A percentile compares a stretch with the other conserved stretches of the same genome.
Conservation (phyloP, 2,888 invertebrate genomes). For the Conistra vaccinii region DNA sequence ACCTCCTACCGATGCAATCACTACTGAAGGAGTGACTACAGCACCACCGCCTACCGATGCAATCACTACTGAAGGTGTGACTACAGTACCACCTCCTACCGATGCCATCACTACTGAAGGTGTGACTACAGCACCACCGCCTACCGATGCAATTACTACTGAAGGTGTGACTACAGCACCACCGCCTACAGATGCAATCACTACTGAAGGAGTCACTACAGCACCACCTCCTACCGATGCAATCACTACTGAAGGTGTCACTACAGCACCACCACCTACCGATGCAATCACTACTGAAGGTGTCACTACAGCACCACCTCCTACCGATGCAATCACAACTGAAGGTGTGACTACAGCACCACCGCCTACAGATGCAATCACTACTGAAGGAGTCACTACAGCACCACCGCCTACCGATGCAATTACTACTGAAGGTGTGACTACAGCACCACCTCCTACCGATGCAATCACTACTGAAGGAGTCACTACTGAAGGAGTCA, state of each 20-base stretch:
- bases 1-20: neutral
- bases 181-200: neutral
- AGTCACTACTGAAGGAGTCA: fast-evolving
- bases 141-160: neutral
- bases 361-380: neutral
- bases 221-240: neutral
- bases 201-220: neutral
- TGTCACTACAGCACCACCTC: neutral
- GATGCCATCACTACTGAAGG: neutral
- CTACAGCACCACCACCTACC: neutral
- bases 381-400: neutral
- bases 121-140: neutral
- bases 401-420: neutral
- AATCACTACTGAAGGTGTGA: neutral
- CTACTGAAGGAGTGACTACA: neutral
- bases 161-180: neutral
- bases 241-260: neutral
- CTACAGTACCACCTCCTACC: neutral
- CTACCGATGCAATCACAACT: neutral
- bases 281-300: neutral
- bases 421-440: neutral
- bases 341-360: neutral
- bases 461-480: neutral
- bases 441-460: neutral
- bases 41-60: neutral